Evolutionary conservation across 2,888 invertebrate genomes (phyloP).

Genomic region (Helobdella robusta): DNA sequence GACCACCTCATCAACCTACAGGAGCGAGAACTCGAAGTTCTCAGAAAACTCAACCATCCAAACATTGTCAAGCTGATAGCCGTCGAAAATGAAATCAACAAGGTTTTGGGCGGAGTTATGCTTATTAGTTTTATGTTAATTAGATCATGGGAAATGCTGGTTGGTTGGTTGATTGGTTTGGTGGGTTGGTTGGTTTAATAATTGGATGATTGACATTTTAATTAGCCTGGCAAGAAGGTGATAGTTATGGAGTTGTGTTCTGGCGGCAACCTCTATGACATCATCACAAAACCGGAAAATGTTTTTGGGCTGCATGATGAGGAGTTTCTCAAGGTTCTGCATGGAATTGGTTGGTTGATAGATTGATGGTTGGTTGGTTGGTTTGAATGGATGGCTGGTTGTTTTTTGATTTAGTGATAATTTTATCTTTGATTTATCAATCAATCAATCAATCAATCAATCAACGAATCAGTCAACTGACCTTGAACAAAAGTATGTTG

Average conservation of each 20-base stretch:
- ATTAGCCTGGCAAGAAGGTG: slow-evolving; percentile 59
- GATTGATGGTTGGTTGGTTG: neutral
- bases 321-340: slow-evolving; percentile 77
- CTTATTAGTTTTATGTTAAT: neutral
- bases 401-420: too few species aligned
- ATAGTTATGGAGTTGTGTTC: slow-evolving; percentile 77
- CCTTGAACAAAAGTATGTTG: too few species aligned
- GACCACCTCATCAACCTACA: slow-evolving; percentile 87
- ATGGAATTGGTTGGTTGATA: slow-evolving; percentile 23
- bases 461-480: too few species aligned
- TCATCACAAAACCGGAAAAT: slow-evolving; percentile 88
- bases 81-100: slow-evolving; percentile 72
- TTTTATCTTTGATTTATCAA: too few species aligned
- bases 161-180: neutral
- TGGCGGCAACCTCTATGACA: slow-evolving; percentile 74
- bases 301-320: slow-evolving; percentile 81
- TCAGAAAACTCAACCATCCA: slow-evolving; percentile 45
- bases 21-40: slow-evolving; percentile 85
- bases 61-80: slow-evolving; percentile 87
- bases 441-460: too few species aligned
- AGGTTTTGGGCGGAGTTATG: slow-evolving; percentile 6
- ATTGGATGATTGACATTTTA: too few species aligned
- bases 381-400: too few species aligned
- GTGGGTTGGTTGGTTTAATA: too few species aligned
- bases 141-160: neutral